Evolutionary conservation across 2,888 invertebrate species (phyloP).

Genomic region (Phragmatobia fuliginosa): DNA sequence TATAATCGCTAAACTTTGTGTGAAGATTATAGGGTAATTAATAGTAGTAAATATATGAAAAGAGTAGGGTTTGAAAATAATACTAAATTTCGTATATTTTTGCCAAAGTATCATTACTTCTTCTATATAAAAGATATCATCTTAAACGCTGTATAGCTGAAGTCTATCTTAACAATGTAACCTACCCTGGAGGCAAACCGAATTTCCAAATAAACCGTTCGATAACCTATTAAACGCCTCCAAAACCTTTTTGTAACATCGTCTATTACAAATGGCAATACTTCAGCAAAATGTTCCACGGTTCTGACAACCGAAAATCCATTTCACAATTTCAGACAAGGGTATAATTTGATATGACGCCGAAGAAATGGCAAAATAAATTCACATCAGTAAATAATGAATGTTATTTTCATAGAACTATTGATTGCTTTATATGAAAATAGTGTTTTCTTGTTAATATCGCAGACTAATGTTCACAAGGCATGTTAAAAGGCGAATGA

Average conservation of each 20-base stretch:
- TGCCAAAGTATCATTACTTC: background rate
- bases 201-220: slow-evolving; percentile 44
- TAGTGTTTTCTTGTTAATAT: background rate
- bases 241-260: slow-evolving; percentile 48
- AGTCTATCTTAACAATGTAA: slow-evolving; percentile 27
- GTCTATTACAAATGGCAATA: slow-evolving; percentile 43
- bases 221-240: slow-evolving; percentile 51
- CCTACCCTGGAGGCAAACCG: slow-evolving; percentile 20
- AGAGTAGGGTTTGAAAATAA: background rate
- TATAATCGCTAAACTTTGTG: background rate
- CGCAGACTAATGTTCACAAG: background rate
- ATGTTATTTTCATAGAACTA: slow-evolving; percentile 13
- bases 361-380: slow-evolving; percentile 51
- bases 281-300: slow-evolving; percentile 40
- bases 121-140: background rate
- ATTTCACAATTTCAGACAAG: slow-evolving; percentile 65
- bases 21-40: background rate
- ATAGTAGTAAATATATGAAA: background rate
- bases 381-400: slow-evolving; percentile 32
- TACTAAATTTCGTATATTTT: background rate
- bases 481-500: background rate
- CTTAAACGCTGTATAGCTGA: background rate
- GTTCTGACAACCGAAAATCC: slow-evolving; percentile 65
- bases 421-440: background rate
- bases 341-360: slow-evolving; percentile 67